Conservation (phyloP, 2,888 invertebrate species). For the Cephonodes hylas region DNA sequence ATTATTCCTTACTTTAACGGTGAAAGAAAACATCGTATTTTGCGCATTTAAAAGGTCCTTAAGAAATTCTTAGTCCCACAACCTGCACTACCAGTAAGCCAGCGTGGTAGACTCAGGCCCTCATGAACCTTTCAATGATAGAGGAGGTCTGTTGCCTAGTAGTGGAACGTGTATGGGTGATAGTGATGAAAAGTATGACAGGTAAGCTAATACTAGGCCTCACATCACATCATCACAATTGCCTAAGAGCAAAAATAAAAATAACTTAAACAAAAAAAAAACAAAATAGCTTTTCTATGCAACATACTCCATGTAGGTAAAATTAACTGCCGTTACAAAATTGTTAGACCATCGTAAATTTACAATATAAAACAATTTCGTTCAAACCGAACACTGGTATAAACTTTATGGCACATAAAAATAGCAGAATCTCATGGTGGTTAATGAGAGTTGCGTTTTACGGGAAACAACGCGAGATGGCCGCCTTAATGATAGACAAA, state of each 20-base stretch:
- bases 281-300: background rate
- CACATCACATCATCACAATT: too few species aligned
- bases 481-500: slow-evolving; percentile 11
- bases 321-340: background rate
- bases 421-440: slow-evolving; percentile 26
- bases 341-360: background rate
- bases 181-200: too few species aligned
- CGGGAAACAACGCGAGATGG: slow-evolving; percentile 18
- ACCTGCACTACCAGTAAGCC: too few species aligned
- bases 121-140: too few species aligned
- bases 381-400: slow-evolving; percentile 25
- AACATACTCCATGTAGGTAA: background rate
- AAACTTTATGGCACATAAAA: slow-evolving; percentile 32
- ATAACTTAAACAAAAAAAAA: background rate
- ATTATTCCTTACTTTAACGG: too few species aligned
- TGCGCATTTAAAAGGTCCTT: too few species aligned
- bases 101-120: too few species aligned
- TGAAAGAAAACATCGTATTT: too few species aligned
- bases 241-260: background rate
- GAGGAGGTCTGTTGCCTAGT: too few species aligned
- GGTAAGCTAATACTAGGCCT: too few species aligned
- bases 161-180: too few species aligned
- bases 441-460: slow-evolving; percentile 27
- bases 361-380: slow-evolving; percentile 25
- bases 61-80: too few species aligned